Conservation (phyloP, 2,113 vertebrate species). For the Cyprinus carpio region DNA sequence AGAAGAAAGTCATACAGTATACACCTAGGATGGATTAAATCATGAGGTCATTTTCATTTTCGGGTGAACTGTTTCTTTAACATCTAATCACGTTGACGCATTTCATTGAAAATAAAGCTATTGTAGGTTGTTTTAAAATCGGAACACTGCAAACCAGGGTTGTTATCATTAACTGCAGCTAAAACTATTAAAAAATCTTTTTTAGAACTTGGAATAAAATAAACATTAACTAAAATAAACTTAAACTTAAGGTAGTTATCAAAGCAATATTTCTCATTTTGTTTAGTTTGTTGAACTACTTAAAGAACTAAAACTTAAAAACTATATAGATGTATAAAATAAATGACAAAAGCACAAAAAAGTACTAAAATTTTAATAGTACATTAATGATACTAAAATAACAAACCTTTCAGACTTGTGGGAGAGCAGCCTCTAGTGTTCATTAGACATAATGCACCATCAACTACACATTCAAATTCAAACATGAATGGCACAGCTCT, state of each 20-base stretch:
- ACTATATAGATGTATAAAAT: background rate
- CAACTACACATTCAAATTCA: background rate
- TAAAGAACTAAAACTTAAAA: background rate
- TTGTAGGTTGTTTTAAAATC: background rate
- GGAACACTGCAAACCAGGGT: background rate
- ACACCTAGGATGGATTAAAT: too few species aligned
- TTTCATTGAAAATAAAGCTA: background rate
- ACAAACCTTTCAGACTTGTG: conserved; percentile 63
- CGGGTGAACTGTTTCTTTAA: too few species aligned
- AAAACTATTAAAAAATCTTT: too few species aligned
- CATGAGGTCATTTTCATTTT: too few species aligned
- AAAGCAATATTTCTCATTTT: too few species aligned
- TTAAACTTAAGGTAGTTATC: too few species aligned
- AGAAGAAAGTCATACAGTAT: too few species aligned
- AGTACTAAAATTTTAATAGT: background rate
- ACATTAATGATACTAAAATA: background rate
- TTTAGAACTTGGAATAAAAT: too few species aligned
- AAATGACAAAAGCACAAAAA: background rate
- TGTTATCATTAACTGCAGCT: too few species aligned
- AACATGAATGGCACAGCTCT: background rate
- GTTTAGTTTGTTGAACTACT: background rate
- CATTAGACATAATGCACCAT: background rate
- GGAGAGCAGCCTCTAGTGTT: conserved; percentile 70
- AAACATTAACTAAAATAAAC: too few species aligned
- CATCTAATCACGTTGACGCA: background rate